Percentiles rank a stretch among this genome's conserved stretches.
Conservation (phyloP, 2,113 vertebrate species). For the Sula dactylatra region DNA sequence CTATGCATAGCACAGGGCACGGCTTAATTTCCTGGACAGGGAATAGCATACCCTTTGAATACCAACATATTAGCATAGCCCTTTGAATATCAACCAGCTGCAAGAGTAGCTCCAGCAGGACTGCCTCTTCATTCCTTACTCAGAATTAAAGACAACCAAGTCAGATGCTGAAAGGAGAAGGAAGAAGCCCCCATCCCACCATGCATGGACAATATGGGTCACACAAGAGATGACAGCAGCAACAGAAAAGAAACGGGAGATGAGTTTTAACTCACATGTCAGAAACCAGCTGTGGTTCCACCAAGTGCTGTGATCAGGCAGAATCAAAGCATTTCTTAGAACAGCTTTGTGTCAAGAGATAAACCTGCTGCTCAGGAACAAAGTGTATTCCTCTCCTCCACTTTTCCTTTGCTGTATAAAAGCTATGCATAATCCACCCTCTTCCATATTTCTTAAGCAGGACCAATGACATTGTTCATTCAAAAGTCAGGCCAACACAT, state of each 20-base stretch:
- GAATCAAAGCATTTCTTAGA: neutral
- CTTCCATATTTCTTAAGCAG: neutral
- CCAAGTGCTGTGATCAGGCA: neutral
- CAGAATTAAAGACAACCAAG: neutral
- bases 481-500: neutral
- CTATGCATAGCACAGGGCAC: neutral
- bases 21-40: neutral
- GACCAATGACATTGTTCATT: neutral
- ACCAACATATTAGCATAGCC: too few species aligned
- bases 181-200: neutral
- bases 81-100: neutral
- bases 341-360: neutral
- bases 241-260: neutral
- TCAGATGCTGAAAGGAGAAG: neutral
- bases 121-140: neutral
- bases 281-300: neutral
- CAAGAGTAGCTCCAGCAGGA: neutral
- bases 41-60: neutral
- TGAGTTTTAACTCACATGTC: neutral
- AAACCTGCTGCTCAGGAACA: neutral
- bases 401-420: neutral
- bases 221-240: neutral
- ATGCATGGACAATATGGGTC: fast-evolving
- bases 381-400: neutral
- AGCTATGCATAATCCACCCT: neutral